Conservation (phyloP, 2,888 invertebrate genomes). For the Melitaea athalia region DNA sequence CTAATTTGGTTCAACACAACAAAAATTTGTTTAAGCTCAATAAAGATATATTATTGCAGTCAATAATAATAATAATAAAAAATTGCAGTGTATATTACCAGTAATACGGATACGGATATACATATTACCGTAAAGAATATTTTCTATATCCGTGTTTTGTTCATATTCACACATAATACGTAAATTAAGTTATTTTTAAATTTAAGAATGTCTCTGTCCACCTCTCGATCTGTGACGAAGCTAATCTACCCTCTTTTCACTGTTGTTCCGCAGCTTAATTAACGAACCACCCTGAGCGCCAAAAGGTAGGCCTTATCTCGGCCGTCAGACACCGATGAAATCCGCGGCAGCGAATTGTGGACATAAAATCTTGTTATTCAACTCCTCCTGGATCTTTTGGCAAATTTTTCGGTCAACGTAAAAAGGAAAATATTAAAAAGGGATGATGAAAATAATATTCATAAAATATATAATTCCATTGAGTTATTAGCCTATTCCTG, state of each 20-base stretch:
- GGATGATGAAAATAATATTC: background rate
- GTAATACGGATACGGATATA: too few relatives aligned
- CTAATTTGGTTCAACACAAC: too few relatives aligned
- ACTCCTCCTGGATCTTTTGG: conserved; percentile 30
- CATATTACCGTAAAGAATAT: too few relatives aligned
- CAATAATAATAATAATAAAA: too few relatives aligned
- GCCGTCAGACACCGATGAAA: conserved; percentile 44
- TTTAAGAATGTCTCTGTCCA: conserved; percentile 27
- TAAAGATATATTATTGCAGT: too few relatives aligned
- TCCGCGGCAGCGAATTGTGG: conserved; percentile 38
- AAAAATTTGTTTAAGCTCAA: too few relatives aligned
- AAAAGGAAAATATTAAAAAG: conserved; percentile 10
- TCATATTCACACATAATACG: background rate
- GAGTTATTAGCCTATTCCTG: background rate
- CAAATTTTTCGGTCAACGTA: conserved; percentile 12
- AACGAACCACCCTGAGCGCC: conserved; percentile 44
- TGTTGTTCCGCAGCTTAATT: conserved; percentile 45
- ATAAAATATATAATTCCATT: background rate
- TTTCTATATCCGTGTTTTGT: too few relatives aligned
- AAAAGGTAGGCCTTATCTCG: conserved; percentile 45
- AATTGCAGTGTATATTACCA: too few relatives aligned
- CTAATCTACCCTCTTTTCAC: conserved; percentile 45
- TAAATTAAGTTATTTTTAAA: conserved; percentile 20
- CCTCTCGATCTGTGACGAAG: conserved; percentile 40
- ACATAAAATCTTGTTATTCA: conserved; percentile 36